These are phyloP conservation scores for Isotomurus palustris DNA, from an alignment of 2,888 invertebrate genomes.

Conservation along the genomic window DNA sequence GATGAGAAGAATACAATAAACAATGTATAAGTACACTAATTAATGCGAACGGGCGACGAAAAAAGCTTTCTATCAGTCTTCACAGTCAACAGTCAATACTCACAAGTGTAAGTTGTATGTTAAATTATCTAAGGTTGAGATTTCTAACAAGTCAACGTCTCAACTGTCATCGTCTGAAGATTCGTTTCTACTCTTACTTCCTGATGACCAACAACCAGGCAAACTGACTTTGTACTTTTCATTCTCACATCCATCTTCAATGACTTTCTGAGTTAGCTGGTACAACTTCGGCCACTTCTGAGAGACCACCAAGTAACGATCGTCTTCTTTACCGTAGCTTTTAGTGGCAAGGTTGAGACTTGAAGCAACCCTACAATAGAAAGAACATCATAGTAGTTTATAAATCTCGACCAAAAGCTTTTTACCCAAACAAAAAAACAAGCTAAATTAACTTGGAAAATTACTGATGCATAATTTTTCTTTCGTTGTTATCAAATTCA, in stretches of 20 bases:
- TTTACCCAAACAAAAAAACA: not conserved
- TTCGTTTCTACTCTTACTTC: too few relatives aligned
- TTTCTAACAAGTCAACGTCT: too few relatives aligned
- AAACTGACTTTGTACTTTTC: slow-evolving; percentile 56
- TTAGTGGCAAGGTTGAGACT: too few relatives aligned
- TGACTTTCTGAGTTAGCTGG: slow-evolving; percentile 54
- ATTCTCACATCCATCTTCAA: slow-evolving; percentile 54
- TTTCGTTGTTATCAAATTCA: slow-evolving; percentile 52
- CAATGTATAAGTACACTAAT: too few relatives aligned
- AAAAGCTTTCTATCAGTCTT: too few relatives aligned
- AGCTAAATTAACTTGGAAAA: not conserved
- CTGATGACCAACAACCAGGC: too few relatives aligned
- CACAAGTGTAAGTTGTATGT: too few relatives aligned
- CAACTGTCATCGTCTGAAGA: too few relatives aligned
- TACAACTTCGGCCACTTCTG: slow-evolving; percentile 52
- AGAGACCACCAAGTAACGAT: slow-evolving; percentile 55
- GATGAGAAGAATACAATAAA: too few relatives aligned
- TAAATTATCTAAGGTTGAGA: too few relatives aligned
- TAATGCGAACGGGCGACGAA: too few relatives aligned
- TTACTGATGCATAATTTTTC: slow-evolving; percentile 51
- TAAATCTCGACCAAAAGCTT: not conserved
- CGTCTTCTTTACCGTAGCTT: slow-evolving; percentile 54
- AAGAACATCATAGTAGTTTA: slow-evolving; percentile 15
- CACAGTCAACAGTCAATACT: too few relatives aligned
- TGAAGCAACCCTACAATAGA: not conserved